phyloP scores from a whole-genome alignment of 2,797 vertebrate species.

The Pangasius mekongensis region DNA sequence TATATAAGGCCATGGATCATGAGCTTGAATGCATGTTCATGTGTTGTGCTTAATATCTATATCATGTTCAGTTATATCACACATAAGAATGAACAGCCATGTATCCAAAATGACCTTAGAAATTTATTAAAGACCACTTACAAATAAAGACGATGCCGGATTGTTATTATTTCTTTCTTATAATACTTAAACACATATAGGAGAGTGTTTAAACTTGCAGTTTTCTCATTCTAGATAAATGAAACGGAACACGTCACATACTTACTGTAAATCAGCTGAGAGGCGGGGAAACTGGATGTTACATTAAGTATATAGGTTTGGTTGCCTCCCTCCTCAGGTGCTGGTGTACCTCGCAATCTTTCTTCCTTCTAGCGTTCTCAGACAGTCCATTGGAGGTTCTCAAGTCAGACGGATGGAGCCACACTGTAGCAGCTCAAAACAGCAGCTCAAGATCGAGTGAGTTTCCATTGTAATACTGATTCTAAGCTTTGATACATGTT shows the following conservation, averaged over 20 bases:
- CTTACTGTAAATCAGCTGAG: constrained; percentile 29
- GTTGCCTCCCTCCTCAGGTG: constrained; percentile 71
- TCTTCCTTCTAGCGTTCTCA: constrained; percentile 58
- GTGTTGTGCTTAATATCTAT: neutral
- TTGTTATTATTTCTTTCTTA: neutral
- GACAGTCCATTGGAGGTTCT: constrained; percentile 59
- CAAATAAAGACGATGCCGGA: neutral
- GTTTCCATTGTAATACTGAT: neutral
- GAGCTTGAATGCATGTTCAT: neutral
- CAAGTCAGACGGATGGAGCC: constrained; percentile 66
- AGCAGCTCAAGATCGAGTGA: constrained; percentile 40
- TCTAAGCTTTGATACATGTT: neutral
- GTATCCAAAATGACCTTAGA: neutral
- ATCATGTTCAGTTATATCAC: neutral
- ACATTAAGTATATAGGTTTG: constrained; percentile 70
- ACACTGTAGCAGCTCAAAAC: constrained; percentile 60
- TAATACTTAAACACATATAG: neutral
- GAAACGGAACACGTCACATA: neutral
- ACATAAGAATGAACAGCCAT: neutral
- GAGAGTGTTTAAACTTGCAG: neutral
- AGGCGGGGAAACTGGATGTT: constrained; percentile 54
- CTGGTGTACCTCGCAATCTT: constrained; percentile 66
- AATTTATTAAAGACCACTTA: neutral
- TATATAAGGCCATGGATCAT: neutral
- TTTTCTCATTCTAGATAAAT: neutral